Conservation (phyloP, 2,888 invertebrate species). For the Limnephilus auricula region DNA sequence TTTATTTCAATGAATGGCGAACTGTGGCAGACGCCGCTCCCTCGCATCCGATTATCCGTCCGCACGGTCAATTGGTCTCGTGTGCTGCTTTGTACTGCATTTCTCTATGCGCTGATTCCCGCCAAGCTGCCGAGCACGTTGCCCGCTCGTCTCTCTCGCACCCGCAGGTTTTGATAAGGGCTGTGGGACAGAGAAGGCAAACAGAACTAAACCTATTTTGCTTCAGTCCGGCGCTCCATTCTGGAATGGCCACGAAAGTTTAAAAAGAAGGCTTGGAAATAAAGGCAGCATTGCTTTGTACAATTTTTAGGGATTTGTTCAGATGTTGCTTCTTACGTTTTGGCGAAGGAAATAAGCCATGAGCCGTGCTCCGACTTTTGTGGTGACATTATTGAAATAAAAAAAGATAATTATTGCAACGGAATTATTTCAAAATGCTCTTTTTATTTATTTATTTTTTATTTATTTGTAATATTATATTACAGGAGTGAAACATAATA, state of each 20-base stretch:
- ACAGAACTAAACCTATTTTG: conserved; percentile 61
- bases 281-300: conserved; percentile 9
- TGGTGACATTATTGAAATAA: too few species aligned
- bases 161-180: background rate
- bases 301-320: conserved; percentile 24
- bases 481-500: too few species aligned
- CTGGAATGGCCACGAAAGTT: conserved; percentile 49
- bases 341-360: background rate
- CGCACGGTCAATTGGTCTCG: conserved; percentile 44
- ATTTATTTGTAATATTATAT: too few species aligned
- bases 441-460: too few species aligned
- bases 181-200: conserved; percentile 42
- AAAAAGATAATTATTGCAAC: too few species aligned
- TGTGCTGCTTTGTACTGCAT: conserved; percentile 40
- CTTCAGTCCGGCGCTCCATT: conserved; percentile 49
- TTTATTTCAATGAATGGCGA: background rate
- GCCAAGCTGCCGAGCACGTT: conserved; percentile 29
- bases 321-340: background rate
- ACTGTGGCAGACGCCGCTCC: conserved; percentile 4
- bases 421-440: too few species aligned
- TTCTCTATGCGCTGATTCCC: conserved; percentile 30
- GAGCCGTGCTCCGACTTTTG: background rate
- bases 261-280: conserved; percentile 35
- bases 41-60: conserved; percentile 46
- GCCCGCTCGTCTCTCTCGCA: conserved; percentile 21